Percentiles rank a stretch among this genome's conserved stretches.
Evolutionary conservation across 2,888 invertebrate genomes (phyloP).

Genomic region (Bombylius discolor): DNA sequence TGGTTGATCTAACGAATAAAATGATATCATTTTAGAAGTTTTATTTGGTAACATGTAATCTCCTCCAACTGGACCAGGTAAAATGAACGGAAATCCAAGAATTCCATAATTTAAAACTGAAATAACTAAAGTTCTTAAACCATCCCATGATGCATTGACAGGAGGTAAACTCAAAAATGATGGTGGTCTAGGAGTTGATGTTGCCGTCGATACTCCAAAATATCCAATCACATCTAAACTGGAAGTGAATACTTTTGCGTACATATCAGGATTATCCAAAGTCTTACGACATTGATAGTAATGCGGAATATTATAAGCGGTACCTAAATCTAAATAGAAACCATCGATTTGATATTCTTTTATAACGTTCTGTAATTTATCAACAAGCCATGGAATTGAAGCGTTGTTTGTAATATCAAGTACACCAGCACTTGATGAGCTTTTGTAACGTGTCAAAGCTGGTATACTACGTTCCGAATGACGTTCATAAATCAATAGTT

Average conservation of each 20-base stretch:
- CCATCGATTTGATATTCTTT: slow-evolving; percentile 69
- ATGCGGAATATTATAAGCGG: slow-evolving; percentile 73
- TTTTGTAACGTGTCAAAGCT: slow-evolving; percentile 69
- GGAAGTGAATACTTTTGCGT: slow-evolving; percentile 58
- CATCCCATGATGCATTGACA: slow-evolving; percentile 79
- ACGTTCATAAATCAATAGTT: slow-evolving; percentile 66
- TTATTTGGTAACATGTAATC: slow-evolving; percentile 56
- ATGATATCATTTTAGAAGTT: slow-evolving; percentile 35
- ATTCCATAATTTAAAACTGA: slow-evolving; percentile 78
- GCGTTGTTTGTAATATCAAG: slow-evolving; percentile 76
- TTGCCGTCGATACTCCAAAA: slow-evolving; percentile 73
- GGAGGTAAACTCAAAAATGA: slow-evolving; percentile 77
- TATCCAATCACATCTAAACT: slow-evolving; percentile 47
- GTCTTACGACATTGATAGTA: slow-evolving; percentile 66
- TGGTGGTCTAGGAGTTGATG: slow-evolving; percentile 67
- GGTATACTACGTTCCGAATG: slow-evolving; percentile 67
- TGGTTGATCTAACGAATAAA: slow-evolving; percentile 42
- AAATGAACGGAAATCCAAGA: slow-evolving; percentile 82
- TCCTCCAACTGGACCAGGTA: slow-evolving; percentile 90
- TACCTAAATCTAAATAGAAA: slow-evolving; percentile 71
- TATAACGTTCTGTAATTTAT: slow-evolving; percentile 56
- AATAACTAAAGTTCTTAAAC: slow-evolving; percentile 68
- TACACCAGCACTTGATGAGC: slow-evolving; percentile 66
- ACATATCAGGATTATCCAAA: slow-evolving; percentile 68
- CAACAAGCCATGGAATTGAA: slow-evolving; percentile 66